Evolutionary conservation across 2,888 invertebrate species (phyloP).

Genomic region (Cecidostiba fungosa): DNA sequence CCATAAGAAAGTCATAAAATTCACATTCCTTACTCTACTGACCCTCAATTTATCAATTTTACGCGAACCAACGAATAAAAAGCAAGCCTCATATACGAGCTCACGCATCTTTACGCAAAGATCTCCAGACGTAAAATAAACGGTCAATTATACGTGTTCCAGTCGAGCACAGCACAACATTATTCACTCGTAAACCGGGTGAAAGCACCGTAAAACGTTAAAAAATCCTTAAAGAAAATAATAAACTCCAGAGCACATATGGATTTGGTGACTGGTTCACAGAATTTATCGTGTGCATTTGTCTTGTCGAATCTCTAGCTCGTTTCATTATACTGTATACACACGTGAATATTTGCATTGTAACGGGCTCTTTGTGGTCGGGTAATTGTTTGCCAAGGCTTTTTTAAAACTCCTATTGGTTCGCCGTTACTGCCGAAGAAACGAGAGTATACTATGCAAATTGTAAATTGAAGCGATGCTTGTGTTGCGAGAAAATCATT

Average conservation of each 20-base stretch:
- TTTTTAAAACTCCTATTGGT: too few species aligned
- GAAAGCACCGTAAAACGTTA: neutral
- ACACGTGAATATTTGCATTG: neutral
- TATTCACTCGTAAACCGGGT: constrained; percentile 6
- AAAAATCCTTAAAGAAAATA: neutral
- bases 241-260: neutral
- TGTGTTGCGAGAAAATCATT: neutral
- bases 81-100: neutral
- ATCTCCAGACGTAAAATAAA: neutral
- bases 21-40: neutral
- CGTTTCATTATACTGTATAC: neutral
- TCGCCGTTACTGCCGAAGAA: neutral
- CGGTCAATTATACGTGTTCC: constrained; percentile 4
- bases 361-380: neutral
- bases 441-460: constrained; percentile 24
- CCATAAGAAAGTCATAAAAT: neutral
- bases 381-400: constrained; percentile 27
- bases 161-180: too few species aligned
- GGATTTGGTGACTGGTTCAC: neutral
- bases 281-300: neutral
- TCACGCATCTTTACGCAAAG: neutral
- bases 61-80: neutral
- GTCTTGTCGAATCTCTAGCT: neutral
- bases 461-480: constrained; percentile 20
- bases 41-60: neutral